Percentiles rank a stretch among this genome's conserved stretches.
Evolutionary conservation across 2,797 vertebrate species (phyloP).

Genomic region (Petrocephalus sullivani): DNA sequence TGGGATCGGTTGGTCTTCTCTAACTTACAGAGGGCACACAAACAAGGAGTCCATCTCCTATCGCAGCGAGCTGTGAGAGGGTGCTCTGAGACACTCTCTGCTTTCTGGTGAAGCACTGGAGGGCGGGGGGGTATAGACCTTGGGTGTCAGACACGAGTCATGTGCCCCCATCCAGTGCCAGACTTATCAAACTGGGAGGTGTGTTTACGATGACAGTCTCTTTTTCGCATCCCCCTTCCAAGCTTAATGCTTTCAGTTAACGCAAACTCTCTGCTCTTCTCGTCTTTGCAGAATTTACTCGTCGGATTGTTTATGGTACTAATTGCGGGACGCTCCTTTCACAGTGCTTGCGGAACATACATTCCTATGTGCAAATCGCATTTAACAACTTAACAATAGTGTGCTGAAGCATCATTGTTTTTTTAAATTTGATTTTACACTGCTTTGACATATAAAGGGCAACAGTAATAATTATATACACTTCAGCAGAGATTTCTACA

Average conservation of each 20-base stretch:
- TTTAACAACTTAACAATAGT: not conserved
- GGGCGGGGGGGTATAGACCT: not conserved
- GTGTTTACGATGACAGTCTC: not conserved
- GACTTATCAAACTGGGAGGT: not conserved
- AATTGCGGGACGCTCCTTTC: not conserved
- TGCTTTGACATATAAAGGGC: not conserved
- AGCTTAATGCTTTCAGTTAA: not conserved
- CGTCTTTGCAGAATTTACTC: not conserved
- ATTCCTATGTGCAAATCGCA: not conserved
- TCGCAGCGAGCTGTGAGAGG: not conserved
- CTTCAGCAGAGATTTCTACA: not conserved
- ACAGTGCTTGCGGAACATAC: not conserved
- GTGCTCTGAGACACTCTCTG: not conserved
- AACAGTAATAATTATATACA: not conserved
- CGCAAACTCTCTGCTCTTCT: not conserved
- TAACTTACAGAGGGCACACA: not conserved
- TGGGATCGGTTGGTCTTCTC: not conserved
- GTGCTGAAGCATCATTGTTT: not conserved
- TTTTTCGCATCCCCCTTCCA: not conserved
- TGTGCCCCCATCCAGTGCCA: not conserved
- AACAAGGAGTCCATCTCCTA: not conserved
- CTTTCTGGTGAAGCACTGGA: not conserved
- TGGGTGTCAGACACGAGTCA: not conserved
- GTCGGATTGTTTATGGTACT: not conserved
- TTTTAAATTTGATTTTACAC: not conserved